Base-by-base conservation (phyloP, 2,113 vertebrate species). In the Lonchura striata region DNA sequence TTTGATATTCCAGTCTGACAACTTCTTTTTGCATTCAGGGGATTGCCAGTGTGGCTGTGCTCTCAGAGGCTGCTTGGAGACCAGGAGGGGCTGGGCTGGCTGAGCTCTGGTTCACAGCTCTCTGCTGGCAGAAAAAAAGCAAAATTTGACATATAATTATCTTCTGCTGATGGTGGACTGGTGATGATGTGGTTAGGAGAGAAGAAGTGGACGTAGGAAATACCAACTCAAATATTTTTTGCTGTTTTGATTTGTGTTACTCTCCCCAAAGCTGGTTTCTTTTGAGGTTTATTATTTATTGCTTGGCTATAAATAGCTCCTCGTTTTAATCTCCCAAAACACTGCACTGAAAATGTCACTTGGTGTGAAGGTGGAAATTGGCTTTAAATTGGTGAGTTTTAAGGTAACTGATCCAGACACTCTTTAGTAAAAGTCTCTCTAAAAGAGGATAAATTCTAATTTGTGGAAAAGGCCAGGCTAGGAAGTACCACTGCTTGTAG, bases 21-120 rank as follows among this genome's bases (percentile, higher is more conserved):
- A 17, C 3, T 54, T 33, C 0, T 35, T 83, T 94, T 57, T 65
- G 68, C 3, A 16, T 10, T 11, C 1, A 6, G 20, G 35, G 16
- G 21, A 24, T 57, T 41, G 25, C 9, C 41, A 15, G 11, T 0
- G 9, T 0, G 1, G 47, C 27, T 44, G 9, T 22, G 24, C 44
- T 69, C 59, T 25, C 59, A 46, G 39, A 70, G 56, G 60, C 30
- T 71, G 71, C 47, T 13, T 33, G 47, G 64, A 46, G 15, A 30
- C 2, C 41, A 57, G 50, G 30, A 47, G 12, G 44, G 74, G 42
- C 30, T 80, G 84, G 39, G 4, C 53, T 84, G 75, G 42, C 42
- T 42, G 65, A 39, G 23, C 39, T 83, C 5, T 27, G 2, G 4
- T 12, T 63, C 86, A 23, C 30, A 18, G n/a, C 35, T 86, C 37